phyloP scores from a whole-genome alignment of 92 coral and sea anemone genomes.

The Nematostella vectensis region DNA sequence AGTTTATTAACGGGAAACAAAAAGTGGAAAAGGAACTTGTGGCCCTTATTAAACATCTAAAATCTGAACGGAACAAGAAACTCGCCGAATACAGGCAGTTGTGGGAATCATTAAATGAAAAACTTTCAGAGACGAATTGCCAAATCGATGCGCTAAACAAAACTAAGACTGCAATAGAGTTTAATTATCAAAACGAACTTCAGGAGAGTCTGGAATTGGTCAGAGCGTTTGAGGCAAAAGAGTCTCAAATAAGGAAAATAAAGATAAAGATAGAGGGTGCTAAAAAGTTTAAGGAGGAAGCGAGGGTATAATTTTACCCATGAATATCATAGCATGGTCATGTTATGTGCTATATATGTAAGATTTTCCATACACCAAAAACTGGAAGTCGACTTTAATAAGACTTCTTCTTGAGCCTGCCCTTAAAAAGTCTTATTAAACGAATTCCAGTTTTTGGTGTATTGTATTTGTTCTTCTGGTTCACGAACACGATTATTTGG shows the following conservation, averaged over 20 bases:
- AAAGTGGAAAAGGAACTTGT: background rate
- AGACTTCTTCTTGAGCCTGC: too few relatives aligned
- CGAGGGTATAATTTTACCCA: background rate
- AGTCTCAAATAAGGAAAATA: background rate
- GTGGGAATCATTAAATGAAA: background rate
- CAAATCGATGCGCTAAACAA: background rate
- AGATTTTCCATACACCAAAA: too few relatives aligned
- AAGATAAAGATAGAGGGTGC: background rate
- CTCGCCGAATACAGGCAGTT: background rate
- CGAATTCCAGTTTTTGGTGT: too few relatives aligned
- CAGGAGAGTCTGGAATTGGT: constrained; percentile 3
- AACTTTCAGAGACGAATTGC: background rate
- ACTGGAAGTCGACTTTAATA: too few relatives aligned
- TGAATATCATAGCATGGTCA: too few relatives aligned
- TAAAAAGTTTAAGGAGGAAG: constrained; percentile 1
- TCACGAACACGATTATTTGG: too few relatives aligned
- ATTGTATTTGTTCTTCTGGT: too few relatives aligned
- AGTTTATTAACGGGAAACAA: background rate
- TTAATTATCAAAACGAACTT: background rate
- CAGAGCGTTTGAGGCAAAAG: background rate
- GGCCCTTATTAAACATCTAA: background rate
- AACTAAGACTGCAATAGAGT: background rate
- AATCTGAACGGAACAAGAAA: background rate
- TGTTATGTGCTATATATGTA: too few relatives aligned
- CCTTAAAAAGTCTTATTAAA: too few relatives aligned